Conservation (phyloP, 2,888 invertebrate species). For the Pollenia griseotomentosa region DNA sequence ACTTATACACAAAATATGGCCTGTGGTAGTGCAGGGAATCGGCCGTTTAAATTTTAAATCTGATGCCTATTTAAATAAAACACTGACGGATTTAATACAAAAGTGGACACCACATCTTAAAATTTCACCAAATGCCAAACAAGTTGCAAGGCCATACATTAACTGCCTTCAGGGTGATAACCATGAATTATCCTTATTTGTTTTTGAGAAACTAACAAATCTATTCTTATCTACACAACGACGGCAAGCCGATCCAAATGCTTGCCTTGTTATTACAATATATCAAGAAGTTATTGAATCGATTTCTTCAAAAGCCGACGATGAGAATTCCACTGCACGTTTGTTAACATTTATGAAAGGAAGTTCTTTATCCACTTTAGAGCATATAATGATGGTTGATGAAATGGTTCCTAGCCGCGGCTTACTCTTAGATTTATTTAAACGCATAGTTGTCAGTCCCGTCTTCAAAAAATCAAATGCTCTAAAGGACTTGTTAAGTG, state of each 20-base stretch:
- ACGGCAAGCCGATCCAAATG: slow-evolving; percentile 80
- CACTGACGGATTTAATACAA: slow-evolving; percentile 84
- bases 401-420: slow-evolving; percentile 81
- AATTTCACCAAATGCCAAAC: slow-evolving; percentile 79
- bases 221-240: slow-evolving; percentile 82
- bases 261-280: slow-evolving; percentile 81
- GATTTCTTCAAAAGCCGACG: slow-evolving; percentile 47
- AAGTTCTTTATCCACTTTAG: slow-evolving; percentile 79
- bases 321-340: slow-evolving; percentile 71
- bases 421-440: slow-evolving; percentile 79
- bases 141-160: slow-evolving; percentile 82
- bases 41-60: slow-evolving; percentile 84
- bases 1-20: slow-evolving; percentile 85
- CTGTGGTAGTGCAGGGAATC: slow-evolving; percentile 85
- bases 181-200: slow-evolving; percentile 78
- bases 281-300: slow-evolving; percentile 80
- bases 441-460: slow-evolving; percentile 75
- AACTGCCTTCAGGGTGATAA: slow-evolving; percentile 79
- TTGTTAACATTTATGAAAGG: slow-evolving; percentile 79
- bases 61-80: slow-evolving; percentile 85
- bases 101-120: slow-evolving; percentile 84
- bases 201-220: slow-evolving; percentile 80
- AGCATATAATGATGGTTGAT: slow-evolving; percentile 83
- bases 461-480: slow-evolving; percentile 76
- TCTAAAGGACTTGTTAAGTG: slow-evolving; percentile 76